Evolutionary conservation across 92 coral and sea anemone species (phyloP).

Genomic region (Actinostola sp.): DNA sequence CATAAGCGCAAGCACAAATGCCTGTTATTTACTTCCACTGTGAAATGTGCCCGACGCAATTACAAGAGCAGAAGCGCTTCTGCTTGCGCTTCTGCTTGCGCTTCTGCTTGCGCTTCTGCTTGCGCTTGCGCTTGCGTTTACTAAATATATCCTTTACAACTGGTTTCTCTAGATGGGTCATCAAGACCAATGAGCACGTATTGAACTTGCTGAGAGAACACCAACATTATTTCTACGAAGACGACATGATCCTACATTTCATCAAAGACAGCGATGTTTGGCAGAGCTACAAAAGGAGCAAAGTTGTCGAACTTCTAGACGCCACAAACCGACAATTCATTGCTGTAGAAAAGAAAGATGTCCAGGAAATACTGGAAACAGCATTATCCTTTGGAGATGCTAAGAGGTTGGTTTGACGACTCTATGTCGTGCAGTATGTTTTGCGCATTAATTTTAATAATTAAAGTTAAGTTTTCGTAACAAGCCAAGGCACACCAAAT

Average conservation of each 20-base stretch:
- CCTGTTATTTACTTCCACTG: too few relatives aligned
- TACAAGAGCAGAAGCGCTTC: too few relatives aligned
- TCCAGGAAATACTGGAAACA: slow-evolving; percentile 60
- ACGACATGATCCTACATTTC: slow-evolving; percentile 70
- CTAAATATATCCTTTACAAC: not conserved
- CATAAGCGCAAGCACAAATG: too few relatives aligned
- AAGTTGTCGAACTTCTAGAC: slow-evolving; percentile 62
- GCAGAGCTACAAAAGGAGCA: slow-evolving; percentile 94
- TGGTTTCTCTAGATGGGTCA: slow-evolving; percentile 69
- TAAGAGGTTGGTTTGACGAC: slow-evolving; percentile 74
- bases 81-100: too few relatives aligned
- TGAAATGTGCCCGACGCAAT: too few relatives aligned
- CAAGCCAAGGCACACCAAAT: too few relatives aligned
- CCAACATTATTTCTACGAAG: slow-evolving; percentile 74
- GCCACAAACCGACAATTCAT: slow-evolving; percentile 56
- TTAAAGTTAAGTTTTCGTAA: too few relatives aligned
- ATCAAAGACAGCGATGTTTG: slow-evolving; percentile 93
- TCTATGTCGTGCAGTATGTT: too few relatives aligned
- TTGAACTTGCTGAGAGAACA: slow-evolving; percentile 72
- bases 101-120: too few relatives aligned
- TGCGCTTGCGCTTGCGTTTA: too few relatives aligned
- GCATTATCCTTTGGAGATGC: slow-evolving; percentile 86
- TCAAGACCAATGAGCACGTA: slow-evolving; percentile 82
- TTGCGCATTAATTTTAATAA: too few relatives aligned
- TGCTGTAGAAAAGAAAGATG: slow-evolving; percentile 48